Evolutionary conservation across 2,113 vertebrate species (phyloP), one percentile per base, ranked within the genome.

Genomic region (Promerops cafer): DNA sequence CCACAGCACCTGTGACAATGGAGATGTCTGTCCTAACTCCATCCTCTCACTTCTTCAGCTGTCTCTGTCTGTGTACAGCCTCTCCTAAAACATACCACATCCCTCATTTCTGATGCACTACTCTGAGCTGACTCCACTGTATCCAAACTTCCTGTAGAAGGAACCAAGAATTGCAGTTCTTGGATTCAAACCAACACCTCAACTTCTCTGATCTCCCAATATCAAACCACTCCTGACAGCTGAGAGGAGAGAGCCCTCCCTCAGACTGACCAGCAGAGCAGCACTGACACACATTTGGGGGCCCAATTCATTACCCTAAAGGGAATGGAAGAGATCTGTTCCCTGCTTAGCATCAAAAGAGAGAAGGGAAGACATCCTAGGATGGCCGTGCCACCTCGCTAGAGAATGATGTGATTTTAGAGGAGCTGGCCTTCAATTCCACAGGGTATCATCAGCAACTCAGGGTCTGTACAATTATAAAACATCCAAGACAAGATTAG

Each of bases 351-450:
- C 28, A 61, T 45, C 53, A 37, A 39, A 39, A 28, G 63, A 81
- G 40, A 47, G 31, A 22, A 63, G 13, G 44, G 49, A 66, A 54
- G 15, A 49, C 30, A 40, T 56, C 33, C 21, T 5, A 16, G 63
- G 22, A 54, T 11, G 14, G 35, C 33, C 1, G 5, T 37, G 17
- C 8, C 54, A 80, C 13, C 7, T 39, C 1, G 0, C 30, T 39
- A 13, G 39, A 69, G 37, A 70, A 30, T 9, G 16, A 30, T 50
- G 26, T 2, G 4, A 71, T 54, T 49, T 44, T 49, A 92, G 79
- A 66, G 31, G 13, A 90, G 52, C 8, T 7, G 5, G 44, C 35
- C 28, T 74, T 78, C 91, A 42, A 2, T 26, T 33, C 24, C 26
- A 31, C 30, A 65, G 30, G 27, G 6, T 33, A 7, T 13, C 27